These are phyloP conservation scores for Brachyhypopomus occidentalis DNA, from an alignment of 2,113 vertebrate species.

Conservation along the genomic window DNA sequence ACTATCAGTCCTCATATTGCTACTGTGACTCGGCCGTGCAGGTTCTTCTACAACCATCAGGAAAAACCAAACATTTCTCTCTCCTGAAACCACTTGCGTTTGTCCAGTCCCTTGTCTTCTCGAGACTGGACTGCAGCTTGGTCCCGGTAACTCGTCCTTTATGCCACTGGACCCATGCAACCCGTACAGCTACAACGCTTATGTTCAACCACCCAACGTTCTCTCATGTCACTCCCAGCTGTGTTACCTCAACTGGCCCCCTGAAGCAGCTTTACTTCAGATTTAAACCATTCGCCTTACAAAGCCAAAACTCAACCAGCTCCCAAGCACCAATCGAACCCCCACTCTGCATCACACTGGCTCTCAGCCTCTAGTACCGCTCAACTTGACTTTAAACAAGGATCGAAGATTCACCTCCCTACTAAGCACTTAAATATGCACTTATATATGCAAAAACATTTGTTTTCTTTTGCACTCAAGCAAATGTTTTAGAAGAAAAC, in stretches of 20 bases:
- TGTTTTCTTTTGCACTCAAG: too few species aligned
- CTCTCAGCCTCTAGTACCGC: neutral
- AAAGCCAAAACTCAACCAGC: neutral
- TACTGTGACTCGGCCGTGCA: too few species aligned
- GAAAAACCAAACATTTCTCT: too few species aligned
- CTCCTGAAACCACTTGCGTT: too few species aligned
- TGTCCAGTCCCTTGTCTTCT: neutral
- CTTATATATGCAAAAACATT: too few species aligned
- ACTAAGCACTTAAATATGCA: neutral
- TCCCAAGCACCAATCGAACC: neutral
- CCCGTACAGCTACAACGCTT: neutral
- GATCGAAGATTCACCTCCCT: neutral
- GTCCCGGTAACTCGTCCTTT: too few species aligned
- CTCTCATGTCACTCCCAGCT: neutral
- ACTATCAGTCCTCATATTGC: too few species aligned
- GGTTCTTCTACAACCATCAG: too few species aligned
- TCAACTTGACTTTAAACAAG: neutral
- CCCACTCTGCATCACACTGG: neutral
- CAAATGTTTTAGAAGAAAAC: too few species aligned
- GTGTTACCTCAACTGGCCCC: neutral
- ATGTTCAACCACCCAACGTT: neutral
- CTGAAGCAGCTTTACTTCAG: neutral
- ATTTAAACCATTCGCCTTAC: neutral
- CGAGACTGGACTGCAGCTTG: slow-evolving; percentile 7
- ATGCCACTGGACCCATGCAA: neutral